Evolutionary conservation across 1,140 invertebrate genomes (phyloP), one percentile per base, ranked within the genome.

Genomic region (Gonatopus flavifemur): DNA sequence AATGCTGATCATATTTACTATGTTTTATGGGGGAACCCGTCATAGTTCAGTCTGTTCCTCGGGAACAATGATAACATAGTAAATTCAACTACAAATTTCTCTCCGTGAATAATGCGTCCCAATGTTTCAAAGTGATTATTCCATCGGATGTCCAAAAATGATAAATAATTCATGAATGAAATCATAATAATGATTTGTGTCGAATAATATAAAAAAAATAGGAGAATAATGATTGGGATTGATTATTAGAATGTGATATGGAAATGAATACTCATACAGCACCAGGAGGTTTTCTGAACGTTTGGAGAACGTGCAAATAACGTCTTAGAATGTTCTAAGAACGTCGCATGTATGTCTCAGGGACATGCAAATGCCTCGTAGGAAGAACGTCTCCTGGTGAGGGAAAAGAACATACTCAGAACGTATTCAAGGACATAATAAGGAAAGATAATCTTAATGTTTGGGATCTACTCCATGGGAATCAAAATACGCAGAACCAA

Each of bases 101-200:
- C n/a, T n/a, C n/a, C n/a, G n/a, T n/a, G n/a, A n/a, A n/a, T n/a
- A n/a, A n/a, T 3, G 47, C 43, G 9, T 42, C 22, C 32, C 21
- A 55, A 39, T 55, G 47, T 9, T 45, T 44, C 15, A 24, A 22
- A 9, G 35, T 38, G 1, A 55, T 13, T 10, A n/a, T 3, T 12
- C 47, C 52, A 45, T 42, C 36, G n/a, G 42, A 47, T 10, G 35
- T 45, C 52, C 45, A 30, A 9, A 43, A 48, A 19, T 6, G 22
- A 38, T 24, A 38, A 28, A 28, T 28, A 28, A 28, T 12, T 28
- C 25, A 28, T 28, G 25, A 6, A 7, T 7, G 12, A 7, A 28
- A 28, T 28, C 25, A 28, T 12, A 28, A 28, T 7, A 7, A 28
- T 7, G 6, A 28, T 28, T 28, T 28, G 6, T 7, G 25, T 28